phyloP scores from a whole-genome alignment of 2,797 vertebrate genomes.

The Cossypha niveicapilla region DNA sequence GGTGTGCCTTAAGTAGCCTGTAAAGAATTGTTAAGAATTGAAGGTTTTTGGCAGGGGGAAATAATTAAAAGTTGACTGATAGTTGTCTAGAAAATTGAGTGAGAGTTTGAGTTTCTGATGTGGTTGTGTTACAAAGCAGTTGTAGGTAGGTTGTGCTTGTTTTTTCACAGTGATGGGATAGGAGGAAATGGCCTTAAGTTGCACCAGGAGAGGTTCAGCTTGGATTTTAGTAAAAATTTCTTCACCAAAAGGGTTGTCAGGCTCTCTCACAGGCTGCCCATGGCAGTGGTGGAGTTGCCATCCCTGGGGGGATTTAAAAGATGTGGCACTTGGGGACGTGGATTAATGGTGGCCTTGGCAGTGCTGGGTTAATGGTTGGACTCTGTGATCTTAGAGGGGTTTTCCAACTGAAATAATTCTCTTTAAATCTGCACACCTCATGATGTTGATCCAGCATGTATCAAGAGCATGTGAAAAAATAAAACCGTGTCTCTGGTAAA shows the following conservation, averaged over 20 bases:
- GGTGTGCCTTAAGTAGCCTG: not conserved
- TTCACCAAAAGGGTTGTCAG: rapidly evolving
- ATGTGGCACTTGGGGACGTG: rapidly evolving
- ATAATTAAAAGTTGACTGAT: not conserved
- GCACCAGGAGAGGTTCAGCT: not conserved
- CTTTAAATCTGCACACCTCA: rapidly evolving
- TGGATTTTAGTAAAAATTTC: not conserved
- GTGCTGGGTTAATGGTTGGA: not conserved
- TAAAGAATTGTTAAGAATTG: not conserved
- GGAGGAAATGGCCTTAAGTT: not conserved
- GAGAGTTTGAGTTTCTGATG: not conserved
- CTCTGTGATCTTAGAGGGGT: not conserved
- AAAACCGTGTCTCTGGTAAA: not conserved
- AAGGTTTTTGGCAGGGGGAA: rapidly evolving
- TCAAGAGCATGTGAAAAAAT: not conserved
- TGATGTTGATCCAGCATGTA: rapidly evolving
- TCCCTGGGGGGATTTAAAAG: not conserved
- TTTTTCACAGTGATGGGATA: rapidly evolving
- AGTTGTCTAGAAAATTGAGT: rapidly evolving
- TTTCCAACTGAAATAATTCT: not conserved
- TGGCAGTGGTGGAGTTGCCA: not conserved
- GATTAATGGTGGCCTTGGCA: not conserved
- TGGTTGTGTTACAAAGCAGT: not conserved
- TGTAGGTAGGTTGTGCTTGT: not conserved
- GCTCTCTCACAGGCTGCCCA: not conserved